phyloP scores from a whole-genome alignment of 1,140 invertebrate genomes.

The Stenopsyche tienmushanensis region DNA sequence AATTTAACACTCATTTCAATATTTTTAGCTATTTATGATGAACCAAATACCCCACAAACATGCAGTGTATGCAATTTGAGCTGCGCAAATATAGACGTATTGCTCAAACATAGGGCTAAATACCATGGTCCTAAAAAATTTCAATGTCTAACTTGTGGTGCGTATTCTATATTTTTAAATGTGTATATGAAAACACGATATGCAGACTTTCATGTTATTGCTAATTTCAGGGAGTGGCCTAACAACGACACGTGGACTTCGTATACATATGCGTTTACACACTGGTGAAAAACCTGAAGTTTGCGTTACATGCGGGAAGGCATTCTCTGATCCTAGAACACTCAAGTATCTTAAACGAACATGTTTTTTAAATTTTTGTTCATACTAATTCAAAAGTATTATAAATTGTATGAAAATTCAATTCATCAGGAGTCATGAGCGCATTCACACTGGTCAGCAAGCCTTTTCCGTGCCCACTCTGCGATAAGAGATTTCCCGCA shows the following conservation, averaged over 20 bases:
- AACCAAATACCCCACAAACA: conserved; percentile 13
- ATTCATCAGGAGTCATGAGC: conserved; percentile 29
- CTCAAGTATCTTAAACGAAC: conserved; percentile 23
- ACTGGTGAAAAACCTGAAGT: conserved; percentile 29
- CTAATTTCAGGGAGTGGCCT: conserved; percentile 30
- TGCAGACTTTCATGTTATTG: neutral
- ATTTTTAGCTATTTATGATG: conserved; percentile 24
- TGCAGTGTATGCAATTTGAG: conserved; percentile 26
- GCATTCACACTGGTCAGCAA: conserved; percentile 30
- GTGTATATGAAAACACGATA: neutral
- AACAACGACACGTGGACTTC: conserved; percentile 27
- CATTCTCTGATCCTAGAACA: conserved; percentile 34
- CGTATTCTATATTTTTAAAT: neutral
- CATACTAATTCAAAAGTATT: neutral
- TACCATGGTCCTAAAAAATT: conserved; percentile 29
- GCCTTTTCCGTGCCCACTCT: conserved; percentile 23
- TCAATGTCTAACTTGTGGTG: conserved; percentile 35
- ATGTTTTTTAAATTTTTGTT: neutral
- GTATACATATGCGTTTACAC: conserved; percentile 28
- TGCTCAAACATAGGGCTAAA: conserved; percentile 27
- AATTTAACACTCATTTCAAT: too few relatives aligned
- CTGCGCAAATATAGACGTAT: neutral
- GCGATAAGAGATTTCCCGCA: conserved; percentile 27
- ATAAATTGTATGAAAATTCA: conserved; percentile 2
- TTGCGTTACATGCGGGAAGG: conserved; percentile 26